Percentiles rank a stretch among this genome's conserved stretches.
Conservation (phyloP, 64 coral and sea anemone species). For the Montipora foliosa region DNA sequence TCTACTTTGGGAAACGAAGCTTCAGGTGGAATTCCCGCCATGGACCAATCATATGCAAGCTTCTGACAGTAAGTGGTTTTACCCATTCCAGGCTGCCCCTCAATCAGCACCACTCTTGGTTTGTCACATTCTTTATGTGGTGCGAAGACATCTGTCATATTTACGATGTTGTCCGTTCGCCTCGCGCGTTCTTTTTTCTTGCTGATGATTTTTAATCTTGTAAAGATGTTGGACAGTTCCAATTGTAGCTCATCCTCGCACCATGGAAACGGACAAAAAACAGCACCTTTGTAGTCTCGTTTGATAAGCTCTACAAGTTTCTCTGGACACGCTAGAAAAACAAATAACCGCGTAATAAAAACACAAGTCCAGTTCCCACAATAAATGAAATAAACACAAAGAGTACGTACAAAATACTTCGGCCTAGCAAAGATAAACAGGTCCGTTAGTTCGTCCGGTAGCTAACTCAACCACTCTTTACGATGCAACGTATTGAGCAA, state of each 20-base stretch:
- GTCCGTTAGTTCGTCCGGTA: too few relatives aligned
- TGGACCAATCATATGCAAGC: slow-evolving; percentile 54
- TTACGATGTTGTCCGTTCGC: neutral
- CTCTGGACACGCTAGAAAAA: neutral
- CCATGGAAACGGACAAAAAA: neutral
- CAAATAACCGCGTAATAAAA: too few relatives aligned
- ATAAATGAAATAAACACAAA: too few relatives aligned
- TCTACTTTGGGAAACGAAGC: slow-evolving; percentile 29
- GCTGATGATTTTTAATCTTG: slow-evolving; percentile 9
- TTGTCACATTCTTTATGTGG: slow-evolving; percentile 9
- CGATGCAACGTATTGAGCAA: too few relatives aligned
- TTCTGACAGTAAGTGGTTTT: too few relatives aligned
- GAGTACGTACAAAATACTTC: too few relatives aligned
- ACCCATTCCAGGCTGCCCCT: slow-evolving; percentile 13
- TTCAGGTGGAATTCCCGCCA: neutral
- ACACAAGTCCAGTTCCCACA: too few relatives aligned
- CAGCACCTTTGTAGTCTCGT: neutral
- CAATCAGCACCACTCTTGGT: slow-evolving; percentile 50
- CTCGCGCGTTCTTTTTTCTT: slow-evolving; percentile 6
- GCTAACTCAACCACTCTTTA: too few relatives aligned
- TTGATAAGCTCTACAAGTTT: neutral
- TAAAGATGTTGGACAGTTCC: neutral
- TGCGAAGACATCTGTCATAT: slow-evolving; percentile 33
- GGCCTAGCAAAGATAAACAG: too few relatives aligned
- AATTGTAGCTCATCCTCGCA: too few relatives aligned